Evolutionary conservation across 2,113 vertebrate genomes (phyloP).

Genomic region (Pomatorhinus ruficollis): DNA sequence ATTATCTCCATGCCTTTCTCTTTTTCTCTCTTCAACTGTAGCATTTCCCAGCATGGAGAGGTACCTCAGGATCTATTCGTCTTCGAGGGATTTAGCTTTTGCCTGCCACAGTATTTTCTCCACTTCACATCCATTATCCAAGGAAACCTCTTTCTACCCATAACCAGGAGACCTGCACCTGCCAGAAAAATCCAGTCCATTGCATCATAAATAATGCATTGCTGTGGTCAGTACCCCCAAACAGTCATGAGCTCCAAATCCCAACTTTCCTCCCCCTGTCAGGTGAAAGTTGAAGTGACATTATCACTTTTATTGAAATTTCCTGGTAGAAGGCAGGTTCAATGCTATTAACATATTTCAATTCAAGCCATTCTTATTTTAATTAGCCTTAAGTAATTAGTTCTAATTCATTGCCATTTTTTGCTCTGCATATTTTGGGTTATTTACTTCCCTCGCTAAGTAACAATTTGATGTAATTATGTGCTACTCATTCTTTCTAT

Average conservation of each 20-base stretch:
- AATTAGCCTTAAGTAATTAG: slow-evolving; percentile 84
- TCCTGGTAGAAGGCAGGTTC: slow-evolving; percentile 68
- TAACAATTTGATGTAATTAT: slow-evolving; percentile 81
- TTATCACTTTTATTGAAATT: slow-evolving; percentile 64
- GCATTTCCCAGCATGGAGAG: background rate
- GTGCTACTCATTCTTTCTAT: slow-evolving; percentile 73
- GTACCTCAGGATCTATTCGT: background rate
- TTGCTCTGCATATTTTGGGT: slow-evolving; percentile 75
- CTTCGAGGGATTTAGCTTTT: background rate
- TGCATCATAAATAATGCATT: slow-evolving; percentile 20
- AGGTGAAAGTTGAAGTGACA: background rate
- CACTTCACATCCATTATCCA: background rate
- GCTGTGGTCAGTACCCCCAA: background rate
- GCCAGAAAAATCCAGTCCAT: background rate
- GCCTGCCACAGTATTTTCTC: background rate
- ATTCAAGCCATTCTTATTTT: slow-evolving; percentile 77
- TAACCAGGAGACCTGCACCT: background rate
- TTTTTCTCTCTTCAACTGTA: background rate
- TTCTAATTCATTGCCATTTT: slow-evolving; percentile 76
- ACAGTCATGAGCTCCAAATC: slow-evolving; percentile 6
- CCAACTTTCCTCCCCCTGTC: background rate
- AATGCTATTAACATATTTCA: slow-evolving; percentile 76
- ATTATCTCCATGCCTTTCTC: background rate
- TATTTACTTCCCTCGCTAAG: slow-evolving; percentile 81
- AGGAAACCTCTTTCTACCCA: background rate